Conservation (phyloP, 1,140 invertebrate species). For the Tetranychus cinnabarinus region DNA sequence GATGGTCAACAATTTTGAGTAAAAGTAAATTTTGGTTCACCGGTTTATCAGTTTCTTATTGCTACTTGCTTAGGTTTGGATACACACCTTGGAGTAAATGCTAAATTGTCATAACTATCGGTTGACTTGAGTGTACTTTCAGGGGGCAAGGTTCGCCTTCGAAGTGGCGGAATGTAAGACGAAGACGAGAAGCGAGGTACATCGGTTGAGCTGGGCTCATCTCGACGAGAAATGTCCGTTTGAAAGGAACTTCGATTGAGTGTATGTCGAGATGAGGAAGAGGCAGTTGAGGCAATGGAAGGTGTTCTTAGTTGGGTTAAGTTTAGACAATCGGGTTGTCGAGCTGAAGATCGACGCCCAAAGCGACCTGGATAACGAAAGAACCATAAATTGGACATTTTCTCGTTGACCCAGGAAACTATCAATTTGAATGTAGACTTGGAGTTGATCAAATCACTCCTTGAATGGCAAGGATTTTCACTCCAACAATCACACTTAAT, state of each 20-base stretch:
- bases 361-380: slow-evolving; percentile 44
- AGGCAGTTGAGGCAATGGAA: background rate
- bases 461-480: too few relatives aligned
- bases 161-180: slow-evolving; percentile 15
- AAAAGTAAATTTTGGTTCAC: too few relatives aligned
- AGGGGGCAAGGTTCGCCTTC: slow-evolving; percentile 19
- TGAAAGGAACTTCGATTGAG: background rate
- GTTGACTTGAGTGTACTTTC: slow-evolving; percentile 40
- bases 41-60: too few relatives aligned
- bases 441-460: too few relatives aligned
- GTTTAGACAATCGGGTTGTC: background rate
- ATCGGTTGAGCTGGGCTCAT: slow-evolving; percentile 1
- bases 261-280: background rate
- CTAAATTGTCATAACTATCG: slow-evolving; percentile 64
- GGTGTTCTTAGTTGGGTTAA: background rate
- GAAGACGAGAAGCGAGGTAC: background rate
- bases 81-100: background rate
- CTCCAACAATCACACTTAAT: too few relatives aligned
- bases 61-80: background rate
- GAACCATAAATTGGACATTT: slow-evolving; percentile 75
- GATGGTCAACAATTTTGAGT: too few relatives aligned
- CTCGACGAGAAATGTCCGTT: background rate
- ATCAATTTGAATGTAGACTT: too few relatives aligned
- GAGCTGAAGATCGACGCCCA: background rate
- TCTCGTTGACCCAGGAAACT: background rate